phyloP scores from a whole-genome alignment of 2,113 vertebrate species.

The Dicaeum eximium region DNA sequence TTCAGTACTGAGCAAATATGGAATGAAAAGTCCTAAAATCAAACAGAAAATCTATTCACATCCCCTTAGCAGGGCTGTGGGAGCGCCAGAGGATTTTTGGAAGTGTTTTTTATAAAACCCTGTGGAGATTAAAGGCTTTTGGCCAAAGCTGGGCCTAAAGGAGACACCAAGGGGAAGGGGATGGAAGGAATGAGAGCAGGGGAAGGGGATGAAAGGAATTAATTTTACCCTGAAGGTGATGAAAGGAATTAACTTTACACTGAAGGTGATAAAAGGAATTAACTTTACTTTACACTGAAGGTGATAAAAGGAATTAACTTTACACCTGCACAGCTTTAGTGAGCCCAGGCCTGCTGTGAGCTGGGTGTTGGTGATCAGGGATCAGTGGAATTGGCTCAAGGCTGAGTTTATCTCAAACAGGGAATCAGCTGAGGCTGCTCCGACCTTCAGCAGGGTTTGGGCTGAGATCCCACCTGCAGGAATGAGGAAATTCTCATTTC shows the following conservation, averaged over 20 bases:
- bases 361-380: background rate
- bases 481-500: background rate
- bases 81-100: background rate
- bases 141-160: background rate
- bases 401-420: background rate
- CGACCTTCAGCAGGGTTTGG: rapidly evolving
- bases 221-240: background rate
- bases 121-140: background rate
- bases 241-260: background rate
- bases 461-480: background rate
- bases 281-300: background rate
- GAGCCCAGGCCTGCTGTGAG: background rate
- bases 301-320: background rate
- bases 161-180: background rate
- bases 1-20: background rate
- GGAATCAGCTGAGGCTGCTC: background rate
- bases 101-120: background rate
- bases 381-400: background rate
- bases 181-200: background rate
- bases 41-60: background rate
- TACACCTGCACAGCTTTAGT: background rate
- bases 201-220: background rate
- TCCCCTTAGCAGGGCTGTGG: background rate
- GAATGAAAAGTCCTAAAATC: background rate
- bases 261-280: background rate